Conservation (phyloP, 1,140 invertebrate genomes). For the Procambarus virginalis region DNA sequence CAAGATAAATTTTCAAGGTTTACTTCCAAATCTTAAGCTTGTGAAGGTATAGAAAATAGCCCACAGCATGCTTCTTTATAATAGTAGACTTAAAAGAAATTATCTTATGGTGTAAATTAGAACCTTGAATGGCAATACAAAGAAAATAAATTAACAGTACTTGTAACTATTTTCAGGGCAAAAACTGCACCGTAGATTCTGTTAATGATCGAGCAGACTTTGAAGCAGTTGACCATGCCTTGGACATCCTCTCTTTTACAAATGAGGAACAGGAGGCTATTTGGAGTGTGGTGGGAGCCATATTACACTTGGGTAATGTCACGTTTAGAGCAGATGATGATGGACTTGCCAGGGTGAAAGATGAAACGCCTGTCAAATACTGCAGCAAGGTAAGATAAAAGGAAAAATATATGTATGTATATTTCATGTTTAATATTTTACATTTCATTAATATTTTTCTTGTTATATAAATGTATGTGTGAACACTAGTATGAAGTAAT, state of each 20-base stretch:
- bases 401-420: neutral
- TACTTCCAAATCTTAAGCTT: no score
- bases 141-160: neutral
- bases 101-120: no score
- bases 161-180: slow-evolving; percentile 63
- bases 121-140: neutral
- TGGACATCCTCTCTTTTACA: slow-evolving; percentile 75
- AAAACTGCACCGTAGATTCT: slow-evolving; percentile 60
- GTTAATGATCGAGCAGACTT: slow-evolving; percentile 72
- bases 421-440: neutral
- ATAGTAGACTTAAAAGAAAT: no score
- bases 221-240: slow-evolving; percentile 72
- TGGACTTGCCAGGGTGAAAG: slow-evolving; percentile 71
- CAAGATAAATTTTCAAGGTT: no score
- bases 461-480: neutral
- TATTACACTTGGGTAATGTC: slow-evolving; percentile 75
- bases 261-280: slow-evolving; percentile 73
- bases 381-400: slow-evolving; percentile 71
- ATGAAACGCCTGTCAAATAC: slow-evolving; percentile 70
- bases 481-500: neutral
- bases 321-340: slow-evolving; percentile 72
- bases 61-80: no score
- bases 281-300: slow-evolving; percentile 73
- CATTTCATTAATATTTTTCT: neutral
- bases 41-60: no score